Base-by-base conservation (phyloP, 2,888 invertebrate species). In the Rhingia campestris region DNA sequence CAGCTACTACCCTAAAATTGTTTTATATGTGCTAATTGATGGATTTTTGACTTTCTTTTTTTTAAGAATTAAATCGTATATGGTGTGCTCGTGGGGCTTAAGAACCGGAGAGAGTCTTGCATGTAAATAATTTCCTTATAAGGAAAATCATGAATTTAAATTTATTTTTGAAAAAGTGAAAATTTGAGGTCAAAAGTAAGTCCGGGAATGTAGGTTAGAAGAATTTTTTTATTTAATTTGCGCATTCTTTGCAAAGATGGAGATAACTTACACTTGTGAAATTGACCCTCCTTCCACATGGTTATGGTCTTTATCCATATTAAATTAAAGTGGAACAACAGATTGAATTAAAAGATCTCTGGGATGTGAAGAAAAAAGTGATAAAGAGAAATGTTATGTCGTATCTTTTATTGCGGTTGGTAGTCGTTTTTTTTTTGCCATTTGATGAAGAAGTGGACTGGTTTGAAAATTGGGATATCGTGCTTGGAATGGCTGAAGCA, bases 101-200 rank as follows among this genome's bases (percentile, higher is more conserved):
- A n/a, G 61, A 39, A 56, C 37, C 43, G 67, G 72, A 77, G 81
- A 77, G 77, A 82, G 77, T 82, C 32, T 30, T 35, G 41, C 33
- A n/a, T 12, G 49, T 39, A 39, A 51, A 2, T 41, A 51, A 47
- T 45, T 47, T 30, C 10, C 14, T 35, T 37, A 30, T 39, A 12
- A 37, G 14, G 69, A 35, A 49, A 41, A 43, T 59, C 37, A 63
- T 30, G 56, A 54, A 37, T 35, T 51, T 35, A 14, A 33, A 51
- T 41, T 59, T 69, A 32, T 10, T 37, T 30, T 12, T 32, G 6
- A 47, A 64, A 74, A 74, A 74, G 74, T 74, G 74, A 74, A 74
- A 74, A 74, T 58, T 22, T 58, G 74, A 58, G 56, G 32, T 30
- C 61, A 30, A 66, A 47, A 47, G 3, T 5, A 51, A 6, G 3